These are phyloP conservation scores for Mixornis gularis DNA, from an alignment of 2,113 vertebrate species.

Conservation along the genomic window DNA sequence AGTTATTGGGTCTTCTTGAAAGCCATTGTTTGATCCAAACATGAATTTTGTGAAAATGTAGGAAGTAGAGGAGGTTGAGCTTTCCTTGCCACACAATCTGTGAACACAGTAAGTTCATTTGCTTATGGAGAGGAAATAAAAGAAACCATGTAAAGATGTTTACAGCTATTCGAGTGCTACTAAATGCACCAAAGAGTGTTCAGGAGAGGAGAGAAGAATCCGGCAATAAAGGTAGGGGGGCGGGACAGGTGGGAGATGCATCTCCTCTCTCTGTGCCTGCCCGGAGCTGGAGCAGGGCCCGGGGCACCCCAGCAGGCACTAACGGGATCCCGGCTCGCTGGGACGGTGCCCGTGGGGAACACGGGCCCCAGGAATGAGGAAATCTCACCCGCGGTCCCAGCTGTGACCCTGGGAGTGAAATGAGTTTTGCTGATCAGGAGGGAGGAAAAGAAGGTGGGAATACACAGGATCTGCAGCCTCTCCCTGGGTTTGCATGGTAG, in stretches of 20 bases:
- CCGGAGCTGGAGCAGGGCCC: accelerated
- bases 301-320: neutral
- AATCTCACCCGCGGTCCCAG: accelerated
- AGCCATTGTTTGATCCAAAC: neutral
- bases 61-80: neutral
- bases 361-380: neutral
- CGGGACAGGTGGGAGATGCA: neutral
- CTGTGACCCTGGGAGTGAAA: neutral
- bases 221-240: neutral
- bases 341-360: neutral
- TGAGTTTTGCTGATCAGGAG: neutral
- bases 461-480: neutral
- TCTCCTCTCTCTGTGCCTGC: neutral
- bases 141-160: neutral
- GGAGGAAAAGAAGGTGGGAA: neutral
- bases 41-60: neutral
- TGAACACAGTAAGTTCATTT: neutral
- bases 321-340: neutral
- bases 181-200: neutral
- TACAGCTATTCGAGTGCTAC: neutral
- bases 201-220: neutral
- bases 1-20: neutral
- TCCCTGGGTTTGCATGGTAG: neutral
- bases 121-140: neutral
- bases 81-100: neutral